Evolutionary conservation across 2,888 invertebrate species (phyloP).

Genomic region (Acrobasis repandana): DNA sequence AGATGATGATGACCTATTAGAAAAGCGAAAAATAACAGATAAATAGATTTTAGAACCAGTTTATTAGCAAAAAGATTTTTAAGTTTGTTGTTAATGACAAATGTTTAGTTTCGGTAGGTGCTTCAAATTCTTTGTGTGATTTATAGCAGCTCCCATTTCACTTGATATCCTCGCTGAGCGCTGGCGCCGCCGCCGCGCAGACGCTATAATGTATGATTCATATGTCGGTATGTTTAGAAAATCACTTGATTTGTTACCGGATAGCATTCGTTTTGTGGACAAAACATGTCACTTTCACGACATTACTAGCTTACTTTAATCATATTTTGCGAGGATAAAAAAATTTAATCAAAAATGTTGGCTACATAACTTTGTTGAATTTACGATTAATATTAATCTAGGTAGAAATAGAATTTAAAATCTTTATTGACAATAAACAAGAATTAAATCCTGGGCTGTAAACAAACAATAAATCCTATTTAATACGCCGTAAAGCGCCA

Average conservation of each 20-base stretch:
- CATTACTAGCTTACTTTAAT: not conserved
- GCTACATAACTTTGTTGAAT: not conserved
- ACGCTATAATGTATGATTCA: conserved; percentile 46
- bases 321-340: not conserved
- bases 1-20: no score
- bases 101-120: conserved; percentile 12
- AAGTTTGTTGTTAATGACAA: not conserved
- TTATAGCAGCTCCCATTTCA: conserved; percentile 19
- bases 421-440: conserved; percentile 15
- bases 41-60: not conserved
- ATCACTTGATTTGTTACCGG: conserved; percentile 36
- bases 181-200: conserved; percentile 29
- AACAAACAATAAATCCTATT: conserved; percentile 59
- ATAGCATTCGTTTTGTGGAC: not conserved
- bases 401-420: not conserved
- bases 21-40: not conserved
- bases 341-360: not conserved
- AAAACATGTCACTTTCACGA: conserved; percentile 11
- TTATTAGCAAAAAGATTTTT: not conserved
- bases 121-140: conserved; percentile 17
- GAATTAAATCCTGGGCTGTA: conserved; percentile 51
- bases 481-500: conserved; percentile 49
- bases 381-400: not conserved
- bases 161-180: conserved; percentile 17
- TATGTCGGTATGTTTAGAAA: conserved; percentile 49